A percentile compares a stretch with the other conserved stretches of the same genome.
phyloP scores from a whole-genome alignment of 2,888 invertebrate genomes.

The Ectropis crepuscularia region DNA sequence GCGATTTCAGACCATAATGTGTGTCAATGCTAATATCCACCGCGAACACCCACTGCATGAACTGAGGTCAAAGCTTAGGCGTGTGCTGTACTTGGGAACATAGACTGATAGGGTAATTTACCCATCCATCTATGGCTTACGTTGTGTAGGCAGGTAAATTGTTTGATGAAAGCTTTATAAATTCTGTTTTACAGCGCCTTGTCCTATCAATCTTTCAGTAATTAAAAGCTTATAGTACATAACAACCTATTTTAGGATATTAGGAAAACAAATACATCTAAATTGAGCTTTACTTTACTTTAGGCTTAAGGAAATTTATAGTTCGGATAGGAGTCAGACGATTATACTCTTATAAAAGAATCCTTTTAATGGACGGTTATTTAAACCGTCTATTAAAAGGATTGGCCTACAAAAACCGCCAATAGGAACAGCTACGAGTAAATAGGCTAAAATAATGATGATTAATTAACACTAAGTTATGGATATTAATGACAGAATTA shows the following conservation, averaged over 20 bases:
- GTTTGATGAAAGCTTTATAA: slow-evolving; percentile 23
- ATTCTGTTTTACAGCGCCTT: slow-evolving; percentile 3
- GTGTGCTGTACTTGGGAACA: slow-evolving; percentile 54
- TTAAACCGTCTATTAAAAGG: too few relatives aligned
- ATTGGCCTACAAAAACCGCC: too few relatives aligned
- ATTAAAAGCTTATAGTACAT: slow-evolving; percentile 1
- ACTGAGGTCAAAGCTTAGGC: slow-evolving; percentile 67
- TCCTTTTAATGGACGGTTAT: too few relatives aligned
- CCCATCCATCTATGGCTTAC: slow-evolving; percentile 43
- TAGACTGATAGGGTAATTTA: slow-evolving; percentile 58
- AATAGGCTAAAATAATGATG: too few relatives aligned
- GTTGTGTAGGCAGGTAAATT: slow-evolving; percentile 39
- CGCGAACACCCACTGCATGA: slow-evolving; percentile 64
- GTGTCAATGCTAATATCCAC: slow-evolving; percentile 76
- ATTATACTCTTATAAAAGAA: too few relatives aligned
- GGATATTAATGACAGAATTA: too few relatives aligned
- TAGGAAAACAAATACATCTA: too few relatives aligned
- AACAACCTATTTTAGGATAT: background rate
- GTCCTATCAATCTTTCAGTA: slow-evolving; percentile 5
- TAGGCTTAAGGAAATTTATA: too few relatives aligned
- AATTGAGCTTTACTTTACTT: too few relatives aligned
- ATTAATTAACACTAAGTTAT: too few relatives aligned
- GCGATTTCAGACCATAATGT: slow-evolving; percentile 65
- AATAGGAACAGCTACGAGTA: too few relatives aligned
- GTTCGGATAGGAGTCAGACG: too few relatives aligned